Evolutionary conservation across 64 coral and sea anemone species (phyloP), one percentile per base, ranked within the genome.

Genomic region (Exaiptasia diaphana): DNA sequence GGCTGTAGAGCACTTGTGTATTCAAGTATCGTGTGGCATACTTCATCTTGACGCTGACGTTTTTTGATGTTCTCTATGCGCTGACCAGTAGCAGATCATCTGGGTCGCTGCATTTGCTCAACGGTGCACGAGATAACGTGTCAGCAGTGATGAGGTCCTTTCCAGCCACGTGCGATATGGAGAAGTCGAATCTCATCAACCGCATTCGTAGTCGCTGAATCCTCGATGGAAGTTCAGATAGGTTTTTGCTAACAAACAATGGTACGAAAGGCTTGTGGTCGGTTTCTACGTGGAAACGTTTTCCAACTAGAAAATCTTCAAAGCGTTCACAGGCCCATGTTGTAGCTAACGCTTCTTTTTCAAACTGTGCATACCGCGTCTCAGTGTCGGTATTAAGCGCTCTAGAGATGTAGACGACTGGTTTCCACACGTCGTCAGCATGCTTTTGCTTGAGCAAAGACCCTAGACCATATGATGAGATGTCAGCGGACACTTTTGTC

Each of bases 101-200:
- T 0, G 73, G 54, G 50, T 53, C 46, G 50, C 37, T 52, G 23
- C 54, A 49, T 21, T 23, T 23, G 50, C 73, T 49, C 33, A 76
- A 21, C 2, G 84, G 46, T 32, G 84, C 41, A 32, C 57, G 40
- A n/a, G 83, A 86, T 10, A 87, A 56, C 14, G 83, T 20, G 27
- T 86, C 83, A 21, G 83, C 83, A 63, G 71, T 77, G 49, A 75
- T 49, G 40, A 77, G 43, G 38, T 86, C 44, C 53, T 76, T 86
- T 20, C 72, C 83, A 11, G 64, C 65, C 10, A 72, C 48, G 23
- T 86, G 82, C 30, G 68, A 60, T 39, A 85, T 85, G 10, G 49
- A 56, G 53, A 41, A 85, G 5, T 53, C 15, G 64, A 74, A 85
- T 38, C 55, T 48, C 31, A 85, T 56, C 48, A 85, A 62, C 21